These are phyloP conservation scores for Miltochrista miniata DNA, from an alignment of 2,888 invertebrate genomes.

Conservation along the genomic window DNA sequence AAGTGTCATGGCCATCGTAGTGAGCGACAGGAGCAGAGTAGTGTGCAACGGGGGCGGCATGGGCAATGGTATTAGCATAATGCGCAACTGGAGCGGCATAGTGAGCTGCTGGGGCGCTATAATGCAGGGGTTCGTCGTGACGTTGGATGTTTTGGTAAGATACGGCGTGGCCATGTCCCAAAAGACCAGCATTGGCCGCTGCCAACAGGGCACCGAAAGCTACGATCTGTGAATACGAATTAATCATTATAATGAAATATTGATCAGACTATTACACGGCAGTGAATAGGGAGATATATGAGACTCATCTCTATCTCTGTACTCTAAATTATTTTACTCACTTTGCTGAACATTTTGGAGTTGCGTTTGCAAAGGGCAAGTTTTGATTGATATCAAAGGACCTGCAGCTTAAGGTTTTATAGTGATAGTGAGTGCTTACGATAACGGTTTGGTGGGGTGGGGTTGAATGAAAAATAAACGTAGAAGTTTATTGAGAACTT, in stretches of 20 bases:
- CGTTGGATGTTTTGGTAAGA: slow-evolving; percentile 66
- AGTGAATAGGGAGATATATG: too few relatives aligned
- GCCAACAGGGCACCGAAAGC: slow-evolving; percentile 66
- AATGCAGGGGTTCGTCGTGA: slow-evolving; percentile 54
- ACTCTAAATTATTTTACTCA: neutral
- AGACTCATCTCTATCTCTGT: too few relatives aligned
- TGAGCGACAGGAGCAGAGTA: slow-evolving; percentile 23
- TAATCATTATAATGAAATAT: too few relatives aligned
- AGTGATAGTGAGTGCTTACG: slow-evolving; percentile 9
- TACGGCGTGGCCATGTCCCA: slow-evolving; percentile 55
- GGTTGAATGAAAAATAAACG: neutral
- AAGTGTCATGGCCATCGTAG: slow-evolving; percentile 16
- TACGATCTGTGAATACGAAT: slow-evolving; percentile 57
- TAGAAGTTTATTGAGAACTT: neutral
- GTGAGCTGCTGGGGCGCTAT: slow-evolving; percentile 32
- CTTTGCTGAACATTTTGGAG: neutral
- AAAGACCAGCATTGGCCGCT: slow-evolving; percentile 74
- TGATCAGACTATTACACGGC: too few relatives aligned
- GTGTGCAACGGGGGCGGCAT: slow-evolving; percentile 39
- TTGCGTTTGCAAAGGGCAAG: slow-evolving; percentile 22
- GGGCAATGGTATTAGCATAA: slow-evolving; percentile 22
- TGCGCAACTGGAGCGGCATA: slow-evolving; percentile 46
- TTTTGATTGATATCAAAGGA: slow-evolving; percentile 39
- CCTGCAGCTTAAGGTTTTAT: slow-evolving; percentile 36
- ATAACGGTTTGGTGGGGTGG: slow-evolving; percentile 28